phyloP scores from a whole-genome alignment of 1,140 invertebrate species.

The Drosophila ananassae region DNA sequence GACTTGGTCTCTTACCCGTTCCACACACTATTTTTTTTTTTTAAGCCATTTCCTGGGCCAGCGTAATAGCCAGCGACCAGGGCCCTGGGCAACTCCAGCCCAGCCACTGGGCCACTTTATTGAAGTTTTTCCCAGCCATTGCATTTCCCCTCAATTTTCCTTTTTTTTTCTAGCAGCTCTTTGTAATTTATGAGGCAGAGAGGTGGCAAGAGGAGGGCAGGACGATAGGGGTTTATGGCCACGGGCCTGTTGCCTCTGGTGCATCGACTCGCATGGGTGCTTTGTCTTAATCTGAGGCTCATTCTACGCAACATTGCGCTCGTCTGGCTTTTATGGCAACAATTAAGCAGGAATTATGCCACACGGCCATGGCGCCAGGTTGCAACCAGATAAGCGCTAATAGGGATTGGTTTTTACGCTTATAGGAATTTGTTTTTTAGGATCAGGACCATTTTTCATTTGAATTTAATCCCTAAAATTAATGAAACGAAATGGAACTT shows the following conservation, averaged over 20 bases:
- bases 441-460: background rate
- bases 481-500: too few relatives aligned
- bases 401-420: background rate
- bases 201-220: slow-evolving; percentile 4
- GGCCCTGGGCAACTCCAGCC: slow-evolving; percentile 22
- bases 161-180: slow-evolving; percentile 12
- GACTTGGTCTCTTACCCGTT: background rate
- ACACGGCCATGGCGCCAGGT: slow-evolving; percentile 27
- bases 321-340: slow-evolving; percentile 53
- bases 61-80: slow-evolving; percentile 28
- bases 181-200: slow-evolving; percentile 56
- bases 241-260: slow-evolving; percentile 27
- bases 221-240: slow-evolving; percentile 22
- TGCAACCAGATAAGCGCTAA: background rate
- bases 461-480: too few relatives aligned
- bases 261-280: slow-evolving; percentile 53
- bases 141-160: slow-evolving; percentile 13
- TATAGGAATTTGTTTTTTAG: slow-evolving; percentile 6
- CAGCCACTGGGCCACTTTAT: slow-evolving; percentile 40
- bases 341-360: slow-evolving; percentile 66
- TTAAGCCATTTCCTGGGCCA: slow-evolving; percentile 18
- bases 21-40: background rate
- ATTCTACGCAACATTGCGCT: slow-evolving; percentile 61
- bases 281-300: slow-evolving; percentile 75
- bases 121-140: slow-evolving; percentile 43